Evolutionary conservation across 2,888 invertebrate species (phyloP).

Genomic region (Drosophila barbarae): DNA sequence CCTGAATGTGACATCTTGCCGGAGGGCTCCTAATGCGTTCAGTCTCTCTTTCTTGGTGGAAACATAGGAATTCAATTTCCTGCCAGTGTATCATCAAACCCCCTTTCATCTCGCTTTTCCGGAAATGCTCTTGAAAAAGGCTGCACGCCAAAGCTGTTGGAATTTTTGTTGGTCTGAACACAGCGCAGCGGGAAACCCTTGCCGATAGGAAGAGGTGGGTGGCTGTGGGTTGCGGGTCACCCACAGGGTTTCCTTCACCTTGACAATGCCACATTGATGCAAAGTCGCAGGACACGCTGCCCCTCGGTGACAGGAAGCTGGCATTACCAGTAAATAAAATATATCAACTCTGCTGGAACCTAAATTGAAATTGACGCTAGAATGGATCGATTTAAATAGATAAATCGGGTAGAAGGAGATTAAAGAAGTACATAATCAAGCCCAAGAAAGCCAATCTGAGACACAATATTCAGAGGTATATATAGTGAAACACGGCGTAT

Average conservation of each 20-base stretch:
- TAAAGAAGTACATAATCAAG: neutral
- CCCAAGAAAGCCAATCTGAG: neutral
- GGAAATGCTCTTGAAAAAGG: constrained; percentile 33
- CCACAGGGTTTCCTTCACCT: constrained; percentile 30
- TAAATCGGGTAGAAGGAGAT: neutral
- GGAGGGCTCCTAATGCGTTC: constrained; percentile 4
- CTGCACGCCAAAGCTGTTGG: constrained; percentile 9
- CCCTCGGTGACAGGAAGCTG: constrained; percentile 6
- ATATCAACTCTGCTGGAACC: constrained; percentile 11
- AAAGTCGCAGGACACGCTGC: too few relatives aligned
- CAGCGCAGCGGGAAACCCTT: neutral
- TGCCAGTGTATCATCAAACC: constrained; percentile 20
- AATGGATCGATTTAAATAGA: neutral
- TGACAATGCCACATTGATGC: constrained; percentile 24
- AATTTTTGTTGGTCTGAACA: neutral
- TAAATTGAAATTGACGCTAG: constrained; percentile 9
- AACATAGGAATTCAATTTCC: constrained; percentile 41
- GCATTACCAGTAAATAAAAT: constrained; percentile 8
- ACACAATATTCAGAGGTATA: neutral
- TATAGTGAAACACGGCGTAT: neutral
- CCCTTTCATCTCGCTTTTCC: neutral
- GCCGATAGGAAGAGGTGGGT: neutral
- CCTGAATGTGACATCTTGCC: constrained; percentile 37
- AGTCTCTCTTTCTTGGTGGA: constrained; percentile 10
- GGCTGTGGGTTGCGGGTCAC: constrained; percentile 2